Evolutionary conservation across 2,797 vertebrate species (phyloP).

Genomic region (Vespertilio murinus): DNA sequence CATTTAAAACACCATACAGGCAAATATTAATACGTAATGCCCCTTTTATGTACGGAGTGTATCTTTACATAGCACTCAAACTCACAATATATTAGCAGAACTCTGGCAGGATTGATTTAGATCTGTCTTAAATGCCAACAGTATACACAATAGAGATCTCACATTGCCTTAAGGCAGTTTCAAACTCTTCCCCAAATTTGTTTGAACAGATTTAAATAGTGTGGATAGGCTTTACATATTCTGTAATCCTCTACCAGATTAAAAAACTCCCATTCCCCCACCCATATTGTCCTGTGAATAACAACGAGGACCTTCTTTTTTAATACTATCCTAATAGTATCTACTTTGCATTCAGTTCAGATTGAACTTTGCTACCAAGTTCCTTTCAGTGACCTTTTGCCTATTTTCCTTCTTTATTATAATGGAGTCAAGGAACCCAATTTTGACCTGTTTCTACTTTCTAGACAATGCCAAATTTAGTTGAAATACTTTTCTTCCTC

Average conservation of each 20-base stretch:
- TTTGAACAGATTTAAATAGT: not conserved
- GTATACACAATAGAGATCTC: not conserved
- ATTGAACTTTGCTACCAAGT: not conserved
- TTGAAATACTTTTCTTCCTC: not conserved
- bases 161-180: not conserved
- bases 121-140: not conserved
- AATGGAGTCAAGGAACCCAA: not conserved
- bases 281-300: not conserved
- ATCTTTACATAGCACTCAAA: not conserved
- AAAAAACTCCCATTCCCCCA: not conserved
- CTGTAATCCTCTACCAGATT: not conserved
- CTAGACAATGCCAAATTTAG: not conserved
- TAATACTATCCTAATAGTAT: not conserved
- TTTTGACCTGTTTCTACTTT: not conserved
- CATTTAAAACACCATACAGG: not conserved
- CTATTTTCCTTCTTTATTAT: not conserved
- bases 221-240: not conserved
- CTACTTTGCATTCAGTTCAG: not conserved
- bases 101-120: not conserved
- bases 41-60: not conserved
- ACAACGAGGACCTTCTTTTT: not conserved
- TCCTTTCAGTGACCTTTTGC: not conserved
- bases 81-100: not conserved
- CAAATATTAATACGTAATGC: not conserved
- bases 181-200: not conserved